Percentiles rank a stretch among this genome's conserved stretches.
phyloP scores from a whole-genome alignment of 2,888 invertebrate genomes.

The Scaptomyza cyrtandrae region DNA sequence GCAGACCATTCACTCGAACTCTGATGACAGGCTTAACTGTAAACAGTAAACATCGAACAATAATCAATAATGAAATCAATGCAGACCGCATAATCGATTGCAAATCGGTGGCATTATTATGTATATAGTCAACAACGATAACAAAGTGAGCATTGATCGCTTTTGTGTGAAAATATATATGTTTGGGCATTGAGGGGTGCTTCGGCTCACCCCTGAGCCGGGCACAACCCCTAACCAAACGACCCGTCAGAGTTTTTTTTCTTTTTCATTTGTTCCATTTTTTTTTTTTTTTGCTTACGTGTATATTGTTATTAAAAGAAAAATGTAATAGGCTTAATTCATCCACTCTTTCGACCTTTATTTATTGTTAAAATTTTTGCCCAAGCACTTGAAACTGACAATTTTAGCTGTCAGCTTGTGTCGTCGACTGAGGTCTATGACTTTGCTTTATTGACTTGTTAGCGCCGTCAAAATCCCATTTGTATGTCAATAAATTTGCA shows the following conservation, averaged over 20 bases:
- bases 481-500: conserved; percentile 75
- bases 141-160: conserved; percentile 69
- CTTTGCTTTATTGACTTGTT: conserved; percentile 78
- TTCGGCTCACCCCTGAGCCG: conserved; percentile 21
- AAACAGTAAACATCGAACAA: conserved; percentile 37
- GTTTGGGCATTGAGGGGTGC: conserved; percentile 44
- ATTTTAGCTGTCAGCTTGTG: conserved; percentile 67
- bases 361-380: conserved; percentile 73
- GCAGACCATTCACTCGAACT: background rate
- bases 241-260: conserved; percentile 62
- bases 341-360: conserved; percentile 41
- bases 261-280: conserved; percentile 4
- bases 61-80: conserved; percentile 70
- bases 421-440: conserved; percentile 58
- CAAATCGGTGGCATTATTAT: conserved; percentile 29
- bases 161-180: conserved; percentile 42
- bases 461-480: conserved; percentile 73
- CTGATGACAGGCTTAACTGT: conserved; percentile 53
- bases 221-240: conserved; percentile 61
- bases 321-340: conserved; percentile 72
- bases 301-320: conserved; percentile 30
- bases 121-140: conserved; percentile 19
- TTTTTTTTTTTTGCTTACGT: conserved; percentile 17
- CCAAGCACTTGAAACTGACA: conserved; percentile 78
- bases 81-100: conserved; percentile 74